A percentile compares a stretch with the other conserved stretches of the same genome.
These are phyloP conservation scores for Paratrypauchen microcephalus DNA, from an alignment of 2,797 vertebrate species.

Conservation along the genomic window DNA sequence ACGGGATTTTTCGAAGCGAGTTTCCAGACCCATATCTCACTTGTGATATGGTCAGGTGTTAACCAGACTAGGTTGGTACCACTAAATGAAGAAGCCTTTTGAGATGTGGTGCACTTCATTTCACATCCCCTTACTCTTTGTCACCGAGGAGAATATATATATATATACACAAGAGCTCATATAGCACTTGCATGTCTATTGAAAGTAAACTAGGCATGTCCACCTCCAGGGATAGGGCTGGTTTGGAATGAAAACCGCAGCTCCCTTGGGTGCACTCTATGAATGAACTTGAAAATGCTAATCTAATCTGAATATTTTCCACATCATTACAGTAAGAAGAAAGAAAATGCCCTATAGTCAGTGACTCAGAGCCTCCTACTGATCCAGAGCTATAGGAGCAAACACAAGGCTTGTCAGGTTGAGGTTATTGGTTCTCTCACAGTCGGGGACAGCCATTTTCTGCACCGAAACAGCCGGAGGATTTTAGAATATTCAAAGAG, in stretches of 20 bases:
- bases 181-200: conserved; percentile 42
- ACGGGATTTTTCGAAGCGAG: no score
- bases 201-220: neutral
- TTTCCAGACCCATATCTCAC: no score
- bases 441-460: neutral
- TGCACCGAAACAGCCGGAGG: conserved; percentile 4
- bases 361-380: conserved; percentile 20
- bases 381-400: conserved; percentile 9
- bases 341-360: conserved; percentile 12
- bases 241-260: neutral
- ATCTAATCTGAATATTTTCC: conserved; percentile 6
- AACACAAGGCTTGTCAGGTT: conserved; percentile 19
- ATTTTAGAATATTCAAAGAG: neutral
- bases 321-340: conserved; percentile 2
- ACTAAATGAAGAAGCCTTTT: neutral
- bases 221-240: conserved; percentile 14
- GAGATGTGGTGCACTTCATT: conserved; percentile 16
- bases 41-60: no score
- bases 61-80: no score
- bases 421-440: conserved; percentile 8
- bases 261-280: neutral
- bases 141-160: conserved; percentile 50
- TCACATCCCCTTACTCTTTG: conserved; percentile 29
- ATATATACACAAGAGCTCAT: neutral
- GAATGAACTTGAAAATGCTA: neutral